Base-by-base conservation (phyloP, 2,797 vertebrate genomes). In the Alosa sapidissima region DNA sequence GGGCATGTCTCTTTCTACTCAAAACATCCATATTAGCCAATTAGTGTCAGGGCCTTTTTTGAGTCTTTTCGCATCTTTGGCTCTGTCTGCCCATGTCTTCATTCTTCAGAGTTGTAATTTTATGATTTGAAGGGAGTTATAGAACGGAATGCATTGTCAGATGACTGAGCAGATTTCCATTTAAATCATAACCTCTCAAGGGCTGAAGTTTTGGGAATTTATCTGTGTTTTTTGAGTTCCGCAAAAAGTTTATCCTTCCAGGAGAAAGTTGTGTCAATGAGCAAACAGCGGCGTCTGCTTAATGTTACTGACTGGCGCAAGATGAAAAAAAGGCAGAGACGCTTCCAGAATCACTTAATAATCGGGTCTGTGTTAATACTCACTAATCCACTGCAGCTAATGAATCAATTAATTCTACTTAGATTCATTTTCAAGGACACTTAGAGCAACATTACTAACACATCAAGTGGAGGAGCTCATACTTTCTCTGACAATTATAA, bases 261-360 rank as follows among this genome's bases (percentile, higher is more conserved):
- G 41, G 72, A 13, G 72, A 47, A 78, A 45, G 72, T 78, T 78
- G 36, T 45, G 72, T 47, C 72, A 7, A 13, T 47, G 41, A 78
- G 36, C 68, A 75, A 75, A 78, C 72, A 47, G 36, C 5, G 19
- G 41, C 1, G 72, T 78, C 72, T 78, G 72, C 72, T 78, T 78
- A 78, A 47, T 78, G 36, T 78, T 78, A 78, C 72, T 36, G 72
- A 45, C 72, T 78, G 72, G 72, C 72, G 16, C 19, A 45, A 78
- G 36, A 45, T 36, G 36, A 45, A 14, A 55, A 3, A 3, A 78
- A 47, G 14, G 36, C 72, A 78, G 5, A 47, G 16, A 8, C 16
- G 41, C 72, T 78, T 47, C 72, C 72, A 78, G 36, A 21, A 8
- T 7, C 41, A 19, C 41, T 78, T 47, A 19, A 78, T 47, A 47